Conservation (phyloP, 64 coral and sea anemone genomes). For the Pachyseris speciosa region DNA sequence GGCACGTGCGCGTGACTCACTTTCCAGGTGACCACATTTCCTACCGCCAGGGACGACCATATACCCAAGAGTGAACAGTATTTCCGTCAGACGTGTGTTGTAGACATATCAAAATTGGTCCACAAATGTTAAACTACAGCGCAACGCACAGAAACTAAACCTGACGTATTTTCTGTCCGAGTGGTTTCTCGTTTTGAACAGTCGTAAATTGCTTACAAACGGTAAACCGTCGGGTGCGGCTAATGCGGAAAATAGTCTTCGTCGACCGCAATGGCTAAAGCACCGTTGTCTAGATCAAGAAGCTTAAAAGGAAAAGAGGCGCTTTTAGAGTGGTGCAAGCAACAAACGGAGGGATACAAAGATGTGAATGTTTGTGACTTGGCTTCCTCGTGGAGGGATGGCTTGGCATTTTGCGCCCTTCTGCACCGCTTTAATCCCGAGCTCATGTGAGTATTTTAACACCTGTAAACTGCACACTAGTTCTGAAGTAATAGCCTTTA, state of each 20-base stretch:
- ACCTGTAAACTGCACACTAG: too few species aligned
- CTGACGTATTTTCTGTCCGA: too few species aligned
- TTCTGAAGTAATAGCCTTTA: too few species aligned
- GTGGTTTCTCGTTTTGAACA: too few species aligned
- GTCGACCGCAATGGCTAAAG: neutral
- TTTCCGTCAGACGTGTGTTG: neutral
- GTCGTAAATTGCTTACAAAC: too few species aligned
- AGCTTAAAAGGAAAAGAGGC: conserved; percentile 54
- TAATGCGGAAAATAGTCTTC: too few species aligned
- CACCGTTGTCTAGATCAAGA: neutral
- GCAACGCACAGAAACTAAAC: too few species aligned
- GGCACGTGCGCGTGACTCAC: neutral
- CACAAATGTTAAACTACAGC: too few species aligned
- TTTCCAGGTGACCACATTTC: too few species aligned
- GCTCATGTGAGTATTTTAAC: conserved; percentile 33
- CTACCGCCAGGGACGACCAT: too few species aligned
- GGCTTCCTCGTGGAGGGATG: conserved; percentile 47
- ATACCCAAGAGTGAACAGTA: too few species aligned
- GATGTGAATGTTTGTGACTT: conserved; percentile 38
- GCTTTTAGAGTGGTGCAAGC: conserved; percentile 63
- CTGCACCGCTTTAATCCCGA: conserved; percentile 43
- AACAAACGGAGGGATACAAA: conserved; percentile 40
- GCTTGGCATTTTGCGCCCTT: conserved; percentile 58
- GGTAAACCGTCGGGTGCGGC: too few species aligned
- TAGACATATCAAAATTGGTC: neutral